These are phyloP conservation scores for Anisognathus igniventris DNA, from an alignment of 2,797 vertebrate genomes.

Conservation along the genomic window DNA sequence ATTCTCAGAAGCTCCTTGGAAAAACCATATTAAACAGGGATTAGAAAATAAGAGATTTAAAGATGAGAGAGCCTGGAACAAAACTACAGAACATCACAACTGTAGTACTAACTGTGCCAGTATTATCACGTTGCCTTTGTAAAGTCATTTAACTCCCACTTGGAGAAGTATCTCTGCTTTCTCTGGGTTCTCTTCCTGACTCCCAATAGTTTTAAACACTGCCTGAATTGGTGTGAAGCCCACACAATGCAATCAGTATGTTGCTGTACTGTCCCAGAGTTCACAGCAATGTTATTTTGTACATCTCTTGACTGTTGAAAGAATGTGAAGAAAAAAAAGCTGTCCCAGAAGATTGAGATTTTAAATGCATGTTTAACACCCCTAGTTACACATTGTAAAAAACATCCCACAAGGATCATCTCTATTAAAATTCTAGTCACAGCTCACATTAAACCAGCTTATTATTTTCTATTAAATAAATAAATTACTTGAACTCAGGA, in stretches of 20 bases:
- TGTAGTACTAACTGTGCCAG: background rate
- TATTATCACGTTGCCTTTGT: background rate
- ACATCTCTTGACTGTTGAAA: background rate
- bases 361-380: background rate
- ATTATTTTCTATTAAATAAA: conserved; percentile 48
- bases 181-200: background rate
- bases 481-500: conserved; percentile 44
- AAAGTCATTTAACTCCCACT: background rate
- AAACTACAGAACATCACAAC: background rate
- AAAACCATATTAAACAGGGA: background rate
- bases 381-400: background rate
- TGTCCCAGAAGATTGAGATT: background rate
- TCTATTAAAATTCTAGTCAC: conserved; percentile 55
- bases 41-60: background rate
- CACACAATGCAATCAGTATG: background rate
- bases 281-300: background rate
- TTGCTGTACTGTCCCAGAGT: background rate
- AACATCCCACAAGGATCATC: background rate
- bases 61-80: background rate
- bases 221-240: background rate
- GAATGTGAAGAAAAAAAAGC: background rate
- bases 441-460: conserved; percentile 20
- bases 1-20: background rate
- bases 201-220: background rate
- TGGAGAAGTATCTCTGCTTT: background rate